phyloP scores from a whole-genome alignment of 2,888 invertebrate species.

The Epinotia bilunana region DNA sequence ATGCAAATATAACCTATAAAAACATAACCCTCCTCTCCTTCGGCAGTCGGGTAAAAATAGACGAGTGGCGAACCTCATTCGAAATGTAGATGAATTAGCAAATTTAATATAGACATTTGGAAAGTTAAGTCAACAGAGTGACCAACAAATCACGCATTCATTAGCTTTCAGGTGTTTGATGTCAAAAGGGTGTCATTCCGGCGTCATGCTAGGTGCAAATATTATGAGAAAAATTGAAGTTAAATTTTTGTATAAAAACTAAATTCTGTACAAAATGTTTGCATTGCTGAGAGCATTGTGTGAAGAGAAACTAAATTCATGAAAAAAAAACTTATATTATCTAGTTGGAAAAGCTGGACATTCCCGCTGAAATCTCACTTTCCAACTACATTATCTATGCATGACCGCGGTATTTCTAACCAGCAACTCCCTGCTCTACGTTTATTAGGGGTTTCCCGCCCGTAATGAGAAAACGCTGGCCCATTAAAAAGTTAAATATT shows the following conservation, averaged over 20 bases:
- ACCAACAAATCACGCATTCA: too few relatives aligned
- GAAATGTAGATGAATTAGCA: background rate
- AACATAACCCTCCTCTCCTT: too few relatives aligned
- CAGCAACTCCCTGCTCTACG: conserved; percentile 29
- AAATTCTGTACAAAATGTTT: background rate
- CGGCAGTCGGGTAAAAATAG: too few relatives aligned
- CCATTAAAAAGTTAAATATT: conserved; percentile 32
- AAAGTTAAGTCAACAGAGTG: too few relatives aligned
- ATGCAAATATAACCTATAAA: conserved; percentile 15
- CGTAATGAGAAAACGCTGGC: conserved; percentile 19
- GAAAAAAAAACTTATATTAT: conserved; percentile 8
- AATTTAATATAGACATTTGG: too few relatives aligned
- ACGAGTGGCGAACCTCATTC: background rate
- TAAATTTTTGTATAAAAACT: background rate
- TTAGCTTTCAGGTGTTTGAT: too few relatives aligned
- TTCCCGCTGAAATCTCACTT: conserved; percentile 38
- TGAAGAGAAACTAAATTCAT: conserved; percentile 4
- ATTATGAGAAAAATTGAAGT: too few relatives aligned
- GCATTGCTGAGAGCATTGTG: background rate
- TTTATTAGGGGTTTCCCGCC: conserved; percentile 37
- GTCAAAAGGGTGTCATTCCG: too few relatives aligned
- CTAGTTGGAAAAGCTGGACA: conserved; percentile 40
- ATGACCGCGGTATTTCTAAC: conserved; percentile 42
- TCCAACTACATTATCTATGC: conserved; percentile 42
- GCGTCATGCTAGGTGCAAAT: too few relatives aligned